Conservation (phyloP, 2,113 vertebrate genomes). For the Gorilla gorilla region DNA sequence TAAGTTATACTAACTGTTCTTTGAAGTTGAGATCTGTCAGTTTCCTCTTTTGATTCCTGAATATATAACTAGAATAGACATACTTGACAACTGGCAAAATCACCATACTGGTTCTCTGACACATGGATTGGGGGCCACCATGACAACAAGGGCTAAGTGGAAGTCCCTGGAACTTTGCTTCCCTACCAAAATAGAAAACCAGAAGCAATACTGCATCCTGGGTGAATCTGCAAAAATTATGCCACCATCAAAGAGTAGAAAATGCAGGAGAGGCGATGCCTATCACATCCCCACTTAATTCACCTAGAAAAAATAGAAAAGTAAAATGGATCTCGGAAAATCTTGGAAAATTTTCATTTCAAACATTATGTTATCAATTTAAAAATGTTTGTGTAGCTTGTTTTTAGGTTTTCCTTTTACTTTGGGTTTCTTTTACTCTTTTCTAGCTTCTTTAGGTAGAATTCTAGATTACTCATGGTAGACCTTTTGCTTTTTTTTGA, state of each 20-base stretch:
- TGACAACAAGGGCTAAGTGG: background rate
- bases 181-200: background rate
- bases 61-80: background rate
- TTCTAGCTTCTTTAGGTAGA: background rate
- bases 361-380: background rate
- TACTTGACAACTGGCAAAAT: background rate
- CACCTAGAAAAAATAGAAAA: background rate
- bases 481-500: background rate
- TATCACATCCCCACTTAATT: too few species aligned
- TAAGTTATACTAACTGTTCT: background rate
- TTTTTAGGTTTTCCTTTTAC: background rate
- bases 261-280: background rate
- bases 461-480: too few species aligned
- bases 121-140: accelerated
- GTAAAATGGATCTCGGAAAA: background rate
- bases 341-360: background rate
- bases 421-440: background rate
- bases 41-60: background rate
- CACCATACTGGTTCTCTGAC: background rate
- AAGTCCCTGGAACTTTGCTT: background rate
- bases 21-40: background rate
- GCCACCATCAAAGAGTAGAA: background rate
- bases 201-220: background rate
- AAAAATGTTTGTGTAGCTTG: background rate
- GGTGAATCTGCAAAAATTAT: background rate